phyloP scores from a whole-genome alignment of 1,140 invertebrate species.

The Ips typographus region DNA sequence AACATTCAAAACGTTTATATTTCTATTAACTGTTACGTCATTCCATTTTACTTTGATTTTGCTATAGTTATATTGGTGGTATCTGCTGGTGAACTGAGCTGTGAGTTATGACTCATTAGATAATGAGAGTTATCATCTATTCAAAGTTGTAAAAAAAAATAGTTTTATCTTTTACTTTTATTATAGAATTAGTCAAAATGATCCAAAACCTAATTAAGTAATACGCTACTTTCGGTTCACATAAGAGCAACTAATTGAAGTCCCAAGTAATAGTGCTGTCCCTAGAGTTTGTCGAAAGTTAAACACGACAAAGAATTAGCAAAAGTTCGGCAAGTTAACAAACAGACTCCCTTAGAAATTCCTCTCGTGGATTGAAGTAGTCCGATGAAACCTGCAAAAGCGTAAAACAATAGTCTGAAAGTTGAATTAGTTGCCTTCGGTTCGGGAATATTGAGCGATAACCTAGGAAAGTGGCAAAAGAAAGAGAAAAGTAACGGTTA shows the following conservation, averaged over 20 bases:
- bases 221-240: too few relatives aligned
- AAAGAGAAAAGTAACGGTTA: slow-evolving; percentile 37
- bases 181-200: too few relatives aligned
- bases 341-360: slow-evolving; percentile 34
- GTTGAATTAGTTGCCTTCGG: slow-evolving; percentile 49
- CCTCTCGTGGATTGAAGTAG: slow-evolving; percentile 33
- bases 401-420: slow-evolving; percentile 48
- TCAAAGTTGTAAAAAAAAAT: too few relatives aligned
- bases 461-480: slow-evolving; percentile 40
- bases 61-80: too few relatives aligned
- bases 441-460: slow-evolving; percentile 46
- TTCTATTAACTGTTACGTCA: too few relatives aligned
- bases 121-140: too few relatives aligned
- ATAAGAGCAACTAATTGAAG: not conserved
- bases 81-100: too few relatives aligned
- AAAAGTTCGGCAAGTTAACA: slow-evolving; percentile 28
- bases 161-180: too few relatives aligned
- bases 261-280: slow-evolving; percentile 4
- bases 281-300: slow-evolving; percentile 24
- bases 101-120: too few relatives aligned
- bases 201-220: too few relatives aligned
- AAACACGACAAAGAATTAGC: slow-evolving; percentile 35
- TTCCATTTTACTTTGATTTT: too few relatives aligned
- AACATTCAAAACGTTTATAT: too few relatives aligned
- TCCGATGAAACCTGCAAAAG: slow-evolving; percentile 36